Evolutionary conservation across 92 coral and sea anemone genomes (phyloP).

Genomic region (Chrysogorgia sp.): DNA sequence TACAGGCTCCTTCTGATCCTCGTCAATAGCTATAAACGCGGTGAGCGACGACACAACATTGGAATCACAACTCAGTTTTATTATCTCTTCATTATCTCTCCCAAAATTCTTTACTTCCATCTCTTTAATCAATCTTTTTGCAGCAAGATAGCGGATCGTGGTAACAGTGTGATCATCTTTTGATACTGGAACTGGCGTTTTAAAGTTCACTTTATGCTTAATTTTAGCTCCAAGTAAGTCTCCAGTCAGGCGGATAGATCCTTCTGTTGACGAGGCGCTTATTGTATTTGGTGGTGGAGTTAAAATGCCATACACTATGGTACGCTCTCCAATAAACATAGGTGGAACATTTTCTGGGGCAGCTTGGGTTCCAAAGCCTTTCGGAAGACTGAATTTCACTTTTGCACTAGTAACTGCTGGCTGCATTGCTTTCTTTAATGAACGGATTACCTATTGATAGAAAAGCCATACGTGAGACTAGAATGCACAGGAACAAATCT

Average conservation of each 20-base stretch:
- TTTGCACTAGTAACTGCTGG: slow-evolving; percentile 70
- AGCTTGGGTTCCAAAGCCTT: slow-evolving; percentile 55
- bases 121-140: slow-evolving; percentile 65
- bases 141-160: slow-evolving; percentile 70
- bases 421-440: slow-evolving; percentile 75
- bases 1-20: slow-evolving; percentile 61
- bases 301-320: slow-evolving; percentile 62
- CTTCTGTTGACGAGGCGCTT: slow-evolving; percentile 41
- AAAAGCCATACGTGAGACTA: too few relatives aligned
- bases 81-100: slow-evolving; percentile 34
- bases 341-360: slow-evolving; percentile 66
- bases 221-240: slow-evolving; percentile 31
- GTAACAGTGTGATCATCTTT: slow-evolving; percentile 37
- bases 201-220: slow-evolving; percentile 56
- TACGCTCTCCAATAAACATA: slow-evolving; percentile 68
- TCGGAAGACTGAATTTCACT: slow-evolving; percentile 70
- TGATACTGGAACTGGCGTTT: slow-evolving; percentile 48
- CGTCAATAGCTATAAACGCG: slow-evolving; percentile 80
- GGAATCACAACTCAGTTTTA: slow-evolving; percentile 69
- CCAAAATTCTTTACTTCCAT: slow-evolving; percentile 39
- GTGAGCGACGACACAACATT: slow-evolving; percentile 74
- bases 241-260: slow-evolving; percentile 55
- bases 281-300: not conserved
- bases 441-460: slow-evolving; percentile 74
- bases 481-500: too few relatives aligned